These are phyloP conservation scores for Poeciliopsis turrubarensis DNA, from an alignment of 2,113 vertebrate genomes.

Conservation along the genomic window DNA sequence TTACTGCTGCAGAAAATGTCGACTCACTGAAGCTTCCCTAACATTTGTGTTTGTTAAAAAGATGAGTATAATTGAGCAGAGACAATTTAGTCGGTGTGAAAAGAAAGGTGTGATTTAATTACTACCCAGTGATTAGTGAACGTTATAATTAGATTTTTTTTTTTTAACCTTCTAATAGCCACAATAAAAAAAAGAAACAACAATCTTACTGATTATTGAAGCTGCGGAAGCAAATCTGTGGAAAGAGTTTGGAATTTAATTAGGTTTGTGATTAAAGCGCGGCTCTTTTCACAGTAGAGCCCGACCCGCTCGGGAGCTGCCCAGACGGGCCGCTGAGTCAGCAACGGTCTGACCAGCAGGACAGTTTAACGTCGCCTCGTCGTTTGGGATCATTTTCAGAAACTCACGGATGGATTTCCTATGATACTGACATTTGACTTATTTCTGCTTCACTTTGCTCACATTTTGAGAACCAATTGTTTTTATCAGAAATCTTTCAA, in stretches of 20 bases:
- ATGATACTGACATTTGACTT: too few species aligned
- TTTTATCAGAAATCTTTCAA: neutral
- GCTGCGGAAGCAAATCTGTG: neutral
- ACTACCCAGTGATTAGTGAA: conserved; percentile 2
- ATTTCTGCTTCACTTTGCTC: too few species aligned
- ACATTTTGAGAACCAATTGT: too few species aligned
- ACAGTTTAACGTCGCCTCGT: neutral
- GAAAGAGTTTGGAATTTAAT: neutral
- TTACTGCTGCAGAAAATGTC: conserved; percentile 19
- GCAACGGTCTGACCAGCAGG: neutral
- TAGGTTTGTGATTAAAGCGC: neutral
- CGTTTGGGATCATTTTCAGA: neutral
- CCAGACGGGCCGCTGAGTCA: neutral
- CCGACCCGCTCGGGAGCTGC: neutral
- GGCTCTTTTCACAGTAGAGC: neutral
- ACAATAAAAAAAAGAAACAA: neutral
- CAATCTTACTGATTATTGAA: conserved; percentile 1
- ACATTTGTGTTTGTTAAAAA: conserved; percentile 4
- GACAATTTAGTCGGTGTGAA: neutral
- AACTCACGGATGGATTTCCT: neutral
- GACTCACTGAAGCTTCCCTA: neutral
- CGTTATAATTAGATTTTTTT: conserved; percentile 5
- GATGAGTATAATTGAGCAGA: neutral
- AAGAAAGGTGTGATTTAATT: conserved; percentile 7
- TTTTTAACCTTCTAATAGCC: neutral